Base-by-base conservation (phyloP, 2,113 vertebrate genomes). In the Turnix velox region DNA sequence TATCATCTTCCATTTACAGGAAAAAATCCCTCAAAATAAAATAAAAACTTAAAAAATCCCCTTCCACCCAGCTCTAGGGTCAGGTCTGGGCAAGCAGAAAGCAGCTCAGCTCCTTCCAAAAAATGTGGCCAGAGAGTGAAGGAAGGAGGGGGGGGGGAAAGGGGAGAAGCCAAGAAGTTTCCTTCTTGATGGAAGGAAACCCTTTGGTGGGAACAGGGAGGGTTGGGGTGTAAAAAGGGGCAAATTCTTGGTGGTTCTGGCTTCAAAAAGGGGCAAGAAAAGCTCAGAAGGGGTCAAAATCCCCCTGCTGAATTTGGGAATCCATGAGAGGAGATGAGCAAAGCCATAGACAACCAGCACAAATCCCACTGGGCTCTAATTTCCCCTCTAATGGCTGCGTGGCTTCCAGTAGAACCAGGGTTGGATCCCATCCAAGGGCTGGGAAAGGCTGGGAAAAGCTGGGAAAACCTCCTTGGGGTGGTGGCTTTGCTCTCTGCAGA, bases 41-140 rank as follows among this genome's bases (percentile, higher is more conserved):
- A n/a, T n/a, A n/a, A n/a, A n/a, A n/a, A n/a, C n/a, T n/a, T n/a
- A n/a, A n/a, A n/a, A 30, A 58, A 17, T 18, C 18, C 8, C 24
- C 7, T 16, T 6, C 15, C 4, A 15, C 37, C 24, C 18, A 3
- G 3, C 51, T 16, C 37, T 3, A 7, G 35, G 35, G 25, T 91
- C 95, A 95, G 77, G 93, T 92, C 91, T 63, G 61, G 77, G 69
- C 91, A 96, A 73, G 95, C 81, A 88, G 65, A 84, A 52, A 59
- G 65, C 66, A 75, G 80, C 87, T 92, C 76, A 58, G 65, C 63
- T 58, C 42, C 68, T 76, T 86, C 65, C 72, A 87, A 43, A 55
- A 13, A 63, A 42, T 1, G 12, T 4, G 4, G 88, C 72, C 59
- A 27, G 43, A 58, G 76, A 6, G 1, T 1, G 7, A 0, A 0